Conservation (phyloP, 2,797 vertebrate genomes). For the Acanthurus lineatus region DNA sequence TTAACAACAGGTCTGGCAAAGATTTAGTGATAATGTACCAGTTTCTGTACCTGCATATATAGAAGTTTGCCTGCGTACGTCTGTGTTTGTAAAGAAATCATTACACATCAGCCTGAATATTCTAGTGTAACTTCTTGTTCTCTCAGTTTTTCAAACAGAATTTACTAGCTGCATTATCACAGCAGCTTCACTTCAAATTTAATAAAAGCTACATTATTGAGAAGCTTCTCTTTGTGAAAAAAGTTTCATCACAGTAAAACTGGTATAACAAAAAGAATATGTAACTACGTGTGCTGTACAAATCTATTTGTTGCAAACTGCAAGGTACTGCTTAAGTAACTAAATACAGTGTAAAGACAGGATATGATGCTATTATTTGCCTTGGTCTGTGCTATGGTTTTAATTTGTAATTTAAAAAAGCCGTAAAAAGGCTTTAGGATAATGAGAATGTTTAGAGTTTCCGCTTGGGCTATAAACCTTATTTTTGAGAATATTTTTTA, state of each 20-base stretch:
- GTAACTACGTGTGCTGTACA: background rate
- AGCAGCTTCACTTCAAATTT: too few relatives aligned
- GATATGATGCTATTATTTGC: background rate
- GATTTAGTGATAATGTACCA: background rate
- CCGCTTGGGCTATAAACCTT: background rate
- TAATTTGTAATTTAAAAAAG: background rate
- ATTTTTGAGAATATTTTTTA: background rate
- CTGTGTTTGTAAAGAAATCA: background rate
- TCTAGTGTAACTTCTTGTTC: background rate
- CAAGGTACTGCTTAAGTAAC: background rate
- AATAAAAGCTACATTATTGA: background rate
- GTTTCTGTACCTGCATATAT: background rate
- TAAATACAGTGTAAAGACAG: background rate
- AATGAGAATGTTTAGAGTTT: background rate
- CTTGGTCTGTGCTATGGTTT: background rate
- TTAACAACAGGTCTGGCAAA: background rate
- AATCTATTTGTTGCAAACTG: background rate
- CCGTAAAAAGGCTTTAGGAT: background rate
- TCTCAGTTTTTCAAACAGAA: background rate
- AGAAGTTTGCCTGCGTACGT: background rate
- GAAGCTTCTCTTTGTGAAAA: background rate
- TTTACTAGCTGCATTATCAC: background rate
- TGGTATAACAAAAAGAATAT: constrained; percentile 15
- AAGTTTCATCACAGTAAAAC: background rate
- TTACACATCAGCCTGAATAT: background rate